Percentiles rank a stretch among this genome's conserved stretches.
Conservation (phyloP, 2,888 invertebrate genomes). For the Eupithecia insigniata region DNA sequence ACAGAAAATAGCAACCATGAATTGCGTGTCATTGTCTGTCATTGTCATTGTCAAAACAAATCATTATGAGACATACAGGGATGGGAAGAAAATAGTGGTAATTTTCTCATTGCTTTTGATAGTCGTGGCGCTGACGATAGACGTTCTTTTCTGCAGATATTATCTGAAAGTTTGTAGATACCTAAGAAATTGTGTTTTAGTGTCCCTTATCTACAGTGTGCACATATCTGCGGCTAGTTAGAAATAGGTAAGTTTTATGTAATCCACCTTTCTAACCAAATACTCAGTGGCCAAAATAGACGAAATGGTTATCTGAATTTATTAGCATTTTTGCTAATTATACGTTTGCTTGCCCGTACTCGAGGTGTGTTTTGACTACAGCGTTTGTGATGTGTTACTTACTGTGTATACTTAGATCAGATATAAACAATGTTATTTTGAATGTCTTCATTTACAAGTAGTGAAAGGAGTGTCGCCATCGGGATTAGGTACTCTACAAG, state of each 20-base stretch:
- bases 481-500: not conserved
- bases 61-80: too few species aligned
- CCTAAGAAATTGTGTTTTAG: constrained; percentile 44
- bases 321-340: constrained; percentile 52
- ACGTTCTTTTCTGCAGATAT: constrained; percentile 29
- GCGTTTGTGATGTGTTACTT: constrained; percentile 16
- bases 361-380: constrained; percentile 36
- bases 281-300: constrained; percentile 61
- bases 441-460: not conserved
- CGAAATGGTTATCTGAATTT: constrained; percentile 59
- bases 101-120: constrained; percentile 16
- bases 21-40: not conserved
- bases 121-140: constrained; percentile 41
- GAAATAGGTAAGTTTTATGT: constrained; percentile 51
- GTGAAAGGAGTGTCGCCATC: constrained; percentile 13
- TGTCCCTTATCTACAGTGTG: constrained; percentile 29
- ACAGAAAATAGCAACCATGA: not conserved
- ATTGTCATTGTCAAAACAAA: constrained; percentile 4
- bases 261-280: constrained; percentile 41
- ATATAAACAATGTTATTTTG: not conserved
- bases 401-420: constrained; percentile 9
- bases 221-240: constrained; percentile 21
- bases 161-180: not conserved
- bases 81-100: not conserved
- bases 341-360: constrained; percentile 19